Percentiles rank a stretch among this genome's conserved stretches.
These are phyloP conservation scores for Grus americana DNA, from an alignment of 2,113 vertebrate species.

Conservation along the genomic window DNA sequence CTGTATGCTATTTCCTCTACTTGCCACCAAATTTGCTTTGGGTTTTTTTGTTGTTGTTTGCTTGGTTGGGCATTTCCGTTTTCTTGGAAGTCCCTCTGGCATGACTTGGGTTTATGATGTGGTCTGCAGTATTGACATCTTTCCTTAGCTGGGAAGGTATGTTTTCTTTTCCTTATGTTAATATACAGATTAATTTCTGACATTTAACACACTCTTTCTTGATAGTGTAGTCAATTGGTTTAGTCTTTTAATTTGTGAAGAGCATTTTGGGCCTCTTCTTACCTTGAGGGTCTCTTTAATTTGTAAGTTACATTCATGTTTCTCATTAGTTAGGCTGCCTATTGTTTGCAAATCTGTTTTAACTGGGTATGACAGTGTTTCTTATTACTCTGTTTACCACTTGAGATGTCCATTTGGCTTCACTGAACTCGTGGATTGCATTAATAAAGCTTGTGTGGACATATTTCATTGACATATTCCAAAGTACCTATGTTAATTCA, in stretches of 20 bases:
- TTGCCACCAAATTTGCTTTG: conserved; percentile 18
- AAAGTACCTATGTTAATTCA: not conserved
- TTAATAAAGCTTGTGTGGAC: conserved; percentile 18
- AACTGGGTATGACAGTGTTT: conserved; percentile 42
- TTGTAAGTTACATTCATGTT: conserved; percentile 34
- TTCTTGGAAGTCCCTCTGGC: conserved; percentile 17
- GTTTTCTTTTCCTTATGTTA: not conserved
- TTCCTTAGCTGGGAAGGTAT: not conserved
- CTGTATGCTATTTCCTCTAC: conserved; percentile 9
- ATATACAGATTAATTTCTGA: not conserved
- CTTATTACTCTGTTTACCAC: conserved; percentile 54
- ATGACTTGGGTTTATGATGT: not conserved
- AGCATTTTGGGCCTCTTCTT: not conserved
- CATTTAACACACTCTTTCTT: not conserved
- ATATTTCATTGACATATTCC: not conserved
- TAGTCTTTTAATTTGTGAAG: not conserved
- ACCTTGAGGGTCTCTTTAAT: not conserved
- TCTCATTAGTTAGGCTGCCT: conserved; percentile 27
- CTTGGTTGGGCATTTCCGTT: conserved; percentile 13
- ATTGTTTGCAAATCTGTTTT: conserved; percentile 50
- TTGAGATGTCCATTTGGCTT: conserved; percentile 48
- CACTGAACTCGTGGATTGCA: conserved; percentile 6
- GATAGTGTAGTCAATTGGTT: not conserved
- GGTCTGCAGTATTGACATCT: not conserved
- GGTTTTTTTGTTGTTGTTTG: not conserved